Evolutionary conservation across 30 jellyfish, hydroid and myxozoan species (phyloP).

Genomic region (Cassiopea andromeda): DNA sequence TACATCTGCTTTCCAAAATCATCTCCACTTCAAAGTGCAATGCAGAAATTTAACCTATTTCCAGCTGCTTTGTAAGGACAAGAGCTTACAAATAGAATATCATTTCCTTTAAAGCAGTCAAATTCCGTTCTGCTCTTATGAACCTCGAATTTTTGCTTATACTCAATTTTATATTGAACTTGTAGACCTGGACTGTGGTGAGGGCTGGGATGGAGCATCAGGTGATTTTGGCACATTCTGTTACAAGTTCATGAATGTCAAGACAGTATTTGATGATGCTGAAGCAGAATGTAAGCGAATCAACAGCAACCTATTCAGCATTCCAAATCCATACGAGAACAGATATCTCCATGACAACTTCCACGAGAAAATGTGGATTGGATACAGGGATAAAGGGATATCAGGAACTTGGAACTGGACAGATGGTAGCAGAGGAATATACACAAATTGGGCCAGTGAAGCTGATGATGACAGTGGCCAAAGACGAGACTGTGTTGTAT

Average conservation of each 20-base stretch:
- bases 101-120: background rate
- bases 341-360: conserved; percentile 89
- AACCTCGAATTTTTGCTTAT: background rate
- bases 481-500: conserved; percentile 86
- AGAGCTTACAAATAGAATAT: no score
- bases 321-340: conserved; percentile 93
- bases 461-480: conserved; percentile 82
- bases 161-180: background rate
- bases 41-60: no score
- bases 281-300: conserved; percentile 82
- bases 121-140: background rate
- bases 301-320: conserved; percentile 84
- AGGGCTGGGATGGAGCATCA: conserved; percentile 98
- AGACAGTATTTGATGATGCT: conserved; percentile 92
- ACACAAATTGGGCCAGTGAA: conserved; percentile 95
- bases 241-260: conserved; percentile 84
- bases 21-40: no score
- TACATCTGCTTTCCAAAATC: no score
- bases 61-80: no score
- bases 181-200: conserved; percentile 95
- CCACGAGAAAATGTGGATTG: conserved; percentile 95
- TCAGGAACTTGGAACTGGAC: conserved; percentile 99
- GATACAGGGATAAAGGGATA: conserved; percentile 91
- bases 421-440: conserved; percentile 83
- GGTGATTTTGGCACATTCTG: conserved; percentile 99